phyloP scores from a whole-genome alignment of 2,113 vertebrate genomes.

The Nesogale talazaci region DNA sequence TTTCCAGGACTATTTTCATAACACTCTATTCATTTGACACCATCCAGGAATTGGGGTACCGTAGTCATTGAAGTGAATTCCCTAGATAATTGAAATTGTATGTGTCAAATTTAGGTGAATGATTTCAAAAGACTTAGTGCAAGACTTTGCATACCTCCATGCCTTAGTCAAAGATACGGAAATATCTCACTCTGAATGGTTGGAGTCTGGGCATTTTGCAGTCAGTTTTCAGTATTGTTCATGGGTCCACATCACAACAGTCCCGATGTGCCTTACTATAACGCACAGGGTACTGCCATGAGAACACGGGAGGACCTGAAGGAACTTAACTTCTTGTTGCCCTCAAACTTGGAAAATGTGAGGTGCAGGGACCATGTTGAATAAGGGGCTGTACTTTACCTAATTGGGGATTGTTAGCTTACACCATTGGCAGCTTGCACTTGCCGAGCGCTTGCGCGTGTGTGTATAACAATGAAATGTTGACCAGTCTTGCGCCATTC shows the following conservation, averaged over 20 bases:
- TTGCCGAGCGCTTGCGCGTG: no score
- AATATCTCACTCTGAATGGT: not conserved
- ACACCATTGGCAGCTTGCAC: not conserved
- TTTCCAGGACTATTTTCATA: constrained; percentile 6
- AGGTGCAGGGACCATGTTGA: not conserved
- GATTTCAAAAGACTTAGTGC: not conserved
- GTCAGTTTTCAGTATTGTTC: not conserved
- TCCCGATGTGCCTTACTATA: not conserved
- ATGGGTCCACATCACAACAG: not conserved
- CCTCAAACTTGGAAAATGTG: not conserved
- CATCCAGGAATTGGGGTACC: not conserved
- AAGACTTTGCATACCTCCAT: not conserved
- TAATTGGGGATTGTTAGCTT: not conserved
- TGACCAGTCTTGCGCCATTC: not conserved
- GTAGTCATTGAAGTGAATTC: not conserved
- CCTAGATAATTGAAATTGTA: not conserved
- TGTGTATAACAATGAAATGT: not conserved
- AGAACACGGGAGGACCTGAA: no score
- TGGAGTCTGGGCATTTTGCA: not conserved
- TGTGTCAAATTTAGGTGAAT: not conserved
- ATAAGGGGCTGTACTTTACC: not conserved
- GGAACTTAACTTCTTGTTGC: not conserved
- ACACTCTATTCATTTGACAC: not conserved
- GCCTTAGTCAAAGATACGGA: not conserved
- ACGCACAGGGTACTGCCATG: rapidly evolving